Conservation (phyloP, 1,140 invertebrate species). For the Eriosoma lanigerum region DNA sequence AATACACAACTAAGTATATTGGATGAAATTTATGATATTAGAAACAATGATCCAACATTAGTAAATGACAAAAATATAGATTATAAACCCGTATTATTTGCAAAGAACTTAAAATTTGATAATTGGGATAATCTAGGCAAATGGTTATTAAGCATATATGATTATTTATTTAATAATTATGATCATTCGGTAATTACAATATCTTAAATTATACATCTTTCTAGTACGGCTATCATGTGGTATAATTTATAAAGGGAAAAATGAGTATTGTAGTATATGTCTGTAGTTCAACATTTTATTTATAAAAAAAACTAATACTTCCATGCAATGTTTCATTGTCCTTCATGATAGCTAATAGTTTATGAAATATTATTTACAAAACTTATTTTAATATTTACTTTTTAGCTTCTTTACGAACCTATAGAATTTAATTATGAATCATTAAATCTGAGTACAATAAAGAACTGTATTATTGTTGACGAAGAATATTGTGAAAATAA, state of each 20-base stretch:
- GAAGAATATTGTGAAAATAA: not conserved
- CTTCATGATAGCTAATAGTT: no score
- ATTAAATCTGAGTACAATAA: not conserved
- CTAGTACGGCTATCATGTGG: no score
- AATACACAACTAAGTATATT: not conserved
- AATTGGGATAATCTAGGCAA: constrained; percentile 11
- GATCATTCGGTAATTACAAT: constrained; percentile 35
- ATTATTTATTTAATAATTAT: constrained; percentile 40
- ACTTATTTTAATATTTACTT: not conserved
- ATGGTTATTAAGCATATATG: constrained; percentile 34
- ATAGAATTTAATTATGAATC: constrained; percentile 16
- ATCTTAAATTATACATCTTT: no score
- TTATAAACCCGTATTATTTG: not conserved
- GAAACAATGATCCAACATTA: constrained; percentile 14
- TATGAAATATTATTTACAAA: no score
- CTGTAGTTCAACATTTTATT: no score
- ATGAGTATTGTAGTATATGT: no score
- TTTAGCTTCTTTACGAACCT: constrained; percentile 30
- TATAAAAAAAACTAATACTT: no score
- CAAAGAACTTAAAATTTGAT: not conserved
- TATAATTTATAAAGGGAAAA: no score
- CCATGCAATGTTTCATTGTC: no score
- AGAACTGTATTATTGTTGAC: not conserved
- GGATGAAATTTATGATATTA: constrained; percentile 28
- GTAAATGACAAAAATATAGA: not conserved